Evolutionary conservation across 1,140 invertebrate genomes (phyloP), one percentile per base, ranked within the genome.

Genomic region (Drosophila prosaltans): DNA sequence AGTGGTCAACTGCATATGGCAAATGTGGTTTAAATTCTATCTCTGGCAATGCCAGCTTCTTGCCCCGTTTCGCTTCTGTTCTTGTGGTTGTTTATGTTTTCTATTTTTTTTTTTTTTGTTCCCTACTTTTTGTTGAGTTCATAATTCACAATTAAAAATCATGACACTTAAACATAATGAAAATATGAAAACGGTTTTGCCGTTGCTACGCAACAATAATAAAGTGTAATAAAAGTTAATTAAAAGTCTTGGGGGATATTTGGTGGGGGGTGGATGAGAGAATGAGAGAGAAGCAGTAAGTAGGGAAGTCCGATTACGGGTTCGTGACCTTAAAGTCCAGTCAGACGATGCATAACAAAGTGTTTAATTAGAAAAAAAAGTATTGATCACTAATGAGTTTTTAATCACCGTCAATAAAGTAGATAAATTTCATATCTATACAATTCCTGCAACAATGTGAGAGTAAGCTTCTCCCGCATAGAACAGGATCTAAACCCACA

Each of bases 111-210:
- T 16, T 16, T 16, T 16, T 16, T 16, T 16, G 16, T 16, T 16
- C 16, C 66, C 63, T 5, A 32, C 9, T 86, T 81, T 86, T 73
- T 86, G 66, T 88, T 76, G 59, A 70, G 57, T 40, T 67, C 78
- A 88, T 88, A 88, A 88, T 73, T 88, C 69, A 88, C 84, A 84
- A 88, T 88, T 88, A 88, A 84, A 88, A 84, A 78, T 77, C 80
- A 88, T 89, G 84, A 88, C 84, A 88, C 84, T 88, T 89, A 80
- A 88, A 81, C 81, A 88, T 89, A 88, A 88, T 88, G 89, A 88
- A 88, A 88, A 88, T 89, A 81, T 88, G 84, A 88, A 89, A 88
- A 88, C 84, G 84, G 77, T 74, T 83, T 75, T 83, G 78, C 74
- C 66, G 77, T 76, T 73, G 72, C 80, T 65, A 66, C 65, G 69